Evolutionary conservation across 2,888 invertebrate genomes (phyloP).

Genomic region (Hirudinaria manillensis): DNA sequence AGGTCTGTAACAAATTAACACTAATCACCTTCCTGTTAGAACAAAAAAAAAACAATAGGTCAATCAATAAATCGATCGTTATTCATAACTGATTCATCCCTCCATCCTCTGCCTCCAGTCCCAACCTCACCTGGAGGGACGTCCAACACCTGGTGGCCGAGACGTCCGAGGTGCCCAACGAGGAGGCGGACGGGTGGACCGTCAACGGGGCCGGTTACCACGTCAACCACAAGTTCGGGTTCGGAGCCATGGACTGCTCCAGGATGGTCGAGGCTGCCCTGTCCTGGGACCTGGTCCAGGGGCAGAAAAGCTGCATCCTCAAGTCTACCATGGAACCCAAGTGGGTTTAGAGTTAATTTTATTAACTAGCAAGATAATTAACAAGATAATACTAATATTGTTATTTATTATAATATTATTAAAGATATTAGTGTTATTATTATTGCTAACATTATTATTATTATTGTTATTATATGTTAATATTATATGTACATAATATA

Average conservation of each 20-base stretch:
- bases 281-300: conserved; percentile 49
- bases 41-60: too few relatives aligned
- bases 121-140: conserved; percentile 51
- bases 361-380: not conserved
- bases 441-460: too few relatives aligned
- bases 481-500: too few relatives aligned
- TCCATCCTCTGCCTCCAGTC: conserved; percentile 41
- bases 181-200: conserved; percentile 59
- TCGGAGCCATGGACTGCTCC: conserved; percentile 51
- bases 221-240: conserved; percentile 47
- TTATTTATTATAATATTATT: too few relatives aligned
- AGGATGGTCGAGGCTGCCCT: conserved; percentile 50
- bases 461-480: too few relatives aligned
- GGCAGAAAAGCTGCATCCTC: conserved; percentile 49
- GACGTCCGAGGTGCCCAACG: conserved; percentile 46
- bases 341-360: not conserved
- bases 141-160: conserved; percentile 51
- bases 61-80: too few relatives aligned
- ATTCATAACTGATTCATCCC: not conserved
- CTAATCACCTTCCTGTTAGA: too few relatives aligned
- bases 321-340: conserved; percentile 2
- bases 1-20: too few relatives aligned
- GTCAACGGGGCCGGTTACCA: conserved; percentile 51
- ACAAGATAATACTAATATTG: too few relatives aligned
- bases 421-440: too few relatives aligned